Evolutionary conservation across 2,888 invertebrate genomes (phyloP).

Genomic region (Sylvicola fuscatus): DNA sequence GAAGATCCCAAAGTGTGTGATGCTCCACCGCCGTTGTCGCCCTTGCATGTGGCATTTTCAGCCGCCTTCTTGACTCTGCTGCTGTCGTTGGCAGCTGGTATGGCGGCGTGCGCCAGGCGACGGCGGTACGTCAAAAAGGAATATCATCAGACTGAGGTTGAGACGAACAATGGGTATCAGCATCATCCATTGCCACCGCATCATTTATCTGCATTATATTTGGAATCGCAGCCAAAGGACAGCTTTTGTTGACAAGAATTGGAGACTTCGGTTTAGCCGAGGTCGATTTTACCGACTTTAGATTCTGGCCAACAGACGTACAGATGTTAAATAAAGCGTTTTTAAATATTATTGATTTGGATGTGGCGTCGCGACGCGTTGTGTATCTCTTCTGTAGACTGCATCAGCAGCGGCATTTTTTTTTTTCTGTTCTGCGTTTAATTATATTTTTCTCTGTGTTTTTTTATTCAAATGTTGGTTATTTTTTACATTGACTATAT

Average conservation of each 20-base stretch:
- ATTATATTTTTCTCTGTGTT: too few species aligned
- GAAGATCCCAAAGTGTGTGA: conserved; percentile 60
- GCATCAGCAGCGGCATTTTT: too few species aligned
- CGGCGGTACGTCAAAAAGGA: conserved; percentile 32
- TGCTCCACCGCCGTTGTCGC: conserved; percentile 42
- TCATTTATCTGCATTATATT: conserved; percentile 23
- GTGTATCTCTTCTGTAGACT: too few species aligned
- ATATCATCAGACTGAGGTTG: conserved; percentile 4
- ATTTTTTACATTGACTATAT: too few species aligned
- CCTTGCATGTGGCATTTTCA: conserved; percentile 41
- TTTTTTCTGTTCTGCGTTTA: too few species aligned
- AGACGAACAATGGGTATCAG: conserved; percentile 7
- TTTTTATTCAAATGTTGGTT: too few species aligned
- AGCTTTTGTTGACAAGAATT: conserved; percentile 51
- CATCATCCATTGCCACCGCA: conserved; percentile 8
- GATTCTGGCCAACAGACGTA: too few species aligned
- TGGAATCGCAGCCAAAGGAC: conserved; percentile 40
- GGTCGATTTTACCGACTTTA: conserved; percentile 2
- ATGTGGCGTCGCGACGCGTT: too few species aligned
- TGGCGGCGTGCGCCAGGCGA: conserved; percentile 27
- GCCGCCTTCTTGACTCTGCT: conserved; percentile 41
- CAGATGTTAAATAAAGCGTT: too few species aligned
- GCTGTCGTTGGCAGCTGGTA: conserved; percentile 34
- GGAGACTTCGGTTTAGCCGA: conserved; percentile 19
- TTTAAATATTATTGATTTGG: too few species aligned